Evolutionary conservation across 2,888 invertebrate species (phyloP), one percentile per base, ranked within the genome.

Genomic region (Lysandra coridon): DNA sequence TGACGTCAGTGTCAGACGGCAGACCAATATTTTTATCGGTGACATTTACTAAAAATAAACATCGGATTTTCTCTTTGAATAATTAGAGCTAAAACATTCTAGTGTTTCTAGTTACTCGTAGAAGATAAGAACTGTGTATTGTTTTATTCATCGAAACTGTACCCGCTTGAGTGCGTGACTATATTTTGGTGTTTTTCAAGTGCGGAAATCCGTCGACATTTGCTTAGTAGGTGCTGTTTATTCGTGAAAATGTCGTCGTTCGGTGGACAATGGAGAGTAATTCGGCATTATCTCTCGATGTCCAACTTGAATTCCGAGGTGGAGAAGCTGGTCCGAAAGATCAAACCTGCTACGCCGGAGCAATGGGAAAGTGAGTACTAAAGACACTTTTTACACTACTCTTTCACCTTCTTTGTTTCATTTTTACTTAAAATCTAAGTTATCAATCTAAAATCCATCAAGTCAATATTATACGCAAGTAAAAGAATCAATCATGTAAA

Each of bases 341-440:
- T 92, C 17, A 90, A 90, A 80, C 91, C 92, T 5, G 87, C 86
- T 0, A 84, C 90, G 1, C 90, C 93, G 0, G 91, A 91, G 74
- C 92, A 92, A 83, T 93, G 93, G 92, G 92, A 93, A 80, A 89
- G 94, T 94, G 84, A 90, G 94, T 90, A 83, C 2, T 4, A 69
- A 69, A 69, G 4, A 17, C 57, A 17, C 57, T 57, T 57, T 17
- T 57, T 17, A 57, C 57, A 3, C 17, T 57, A 17, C 3, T 17
- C 17, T 57, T 57, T 57, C 17, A 4, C 17, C 17, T 57, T 4
- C 57, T 17, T 49, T 49, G 49, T 49, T 49, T 49, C 49, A 49
- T 49, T 49, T 3, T 49, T 49, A 12, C 49, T 49, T 0, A 12
- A 49, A 12, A 49, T 10, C 10, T 49, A 49, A 3, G 3, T 2